Evolutionary conservation across 2,888 invertebrate genomes (phyloP), one percentile per base, ranked within the genome.

Genomic region (Clistopyga incitator): DNA sequence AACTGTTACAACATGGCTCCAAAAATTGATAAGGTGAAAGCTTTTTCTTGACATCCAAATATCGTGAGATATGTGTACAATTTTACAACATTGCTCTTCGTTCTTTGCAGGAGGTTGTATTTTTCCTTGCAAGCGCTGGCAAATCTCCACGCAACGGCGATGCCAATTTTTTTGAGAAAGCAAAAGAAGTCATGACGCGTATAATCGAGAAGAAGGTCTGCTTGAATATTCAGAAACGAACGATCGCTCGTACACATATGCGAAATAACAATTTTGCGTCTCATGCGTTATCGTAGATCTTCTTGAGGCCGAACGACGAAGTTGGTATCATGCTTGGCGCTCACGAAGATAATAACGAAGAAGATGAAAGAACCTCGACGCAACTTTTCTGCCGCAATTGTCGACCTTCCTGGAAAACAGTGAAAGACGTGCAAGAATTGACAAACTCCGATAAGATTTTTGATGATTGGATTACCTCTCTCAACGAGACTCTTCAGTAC

Each of bases 141-240:
- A 67, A 61, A 23, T 52, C 54, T 18, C 72, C 47, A 15, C 2
- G 13, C 42, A 23, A 68, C 45, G 74, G 67, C 23, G 75, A 82
- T 65, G 20, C 20, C 1, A 34, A 71, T 74, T 82, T 25, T 15
- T 42, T 85, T 11, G 74, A 80, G 23, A 85, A 85, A 65, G 78
- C 80, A 13, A 82, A 78, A 75, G 80, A 85, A 52, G 45, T 81
- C 13, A 82, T 82, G 82, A 77, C 52, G 10, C 68, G 71, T 29
- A 59, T 80, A 61, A 65, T 64, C 10, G 74, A 78, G 50, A 80
- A 80, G 42, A 75, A 68, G 75, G 82, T 82, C 67, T 23, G 29
- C 45, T 10, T 13, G 25, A 18, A 18, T 34, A 23, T 10, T 38
- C 34, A 34, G 1, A 18, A 34, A 34, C 1, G 2, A 18, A 15